These are phyloP conservation scores for Paramormyrops kingsleyae DNA, from an alignment of 2,113 vertebrate species.

Conservation along the genomic window DNA sequence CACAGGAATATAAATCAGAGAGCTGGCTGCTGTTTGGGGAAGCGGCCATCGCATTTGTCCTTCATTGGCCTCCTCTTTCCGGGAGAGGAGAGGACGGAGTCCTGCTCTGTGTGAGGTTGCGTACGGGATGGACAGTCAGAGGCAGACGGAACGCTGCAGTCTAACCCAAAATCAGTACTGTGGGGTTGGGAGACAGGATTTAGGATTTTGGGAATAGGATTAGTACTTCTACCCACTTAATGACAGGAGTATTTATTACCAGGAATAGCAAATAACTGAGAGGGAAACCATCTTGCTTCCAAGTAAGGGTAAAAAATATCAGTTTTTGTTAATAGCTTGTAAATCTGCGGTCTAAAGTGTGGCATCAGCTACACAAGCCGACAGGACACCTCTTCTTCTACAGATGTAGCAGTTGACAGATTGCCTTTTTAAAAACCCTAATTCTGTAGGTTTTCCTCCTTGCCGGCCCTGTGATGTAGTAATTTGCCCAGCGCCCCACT, in stretches of 20 bases:
- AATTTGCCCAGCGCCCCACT: not conserved
- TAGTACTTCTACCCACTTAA: slow-evolving; percentile 26
- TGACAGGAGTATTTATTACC: slow-evolving; percentile 25
- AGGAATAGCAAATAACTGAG: slow-evolving; percentile 23
- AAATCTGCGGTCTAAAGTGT: not conserved
- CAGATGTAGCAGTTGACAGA: not conserved
- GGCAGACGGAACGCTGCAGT: no score
- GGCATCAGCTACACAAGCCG: not conserved
- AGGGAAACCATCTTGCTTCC: not conserved
- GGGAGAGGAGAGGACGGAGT: not conserved
- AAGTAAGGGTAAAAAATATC: slow-evolving; percentile 19
- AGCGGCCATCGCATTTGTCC: not conserved
- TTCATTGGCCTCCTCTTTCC: not conserved
- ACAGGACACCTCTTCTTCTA: not conserved
- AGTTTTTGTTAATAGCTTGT: not conserved
- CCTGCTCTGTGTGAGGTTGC: not conserved
- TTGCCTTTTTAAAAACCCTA: not conserved
- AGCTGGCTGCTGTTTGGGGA: not conserved
- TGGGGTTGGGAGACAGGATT: not conserved
- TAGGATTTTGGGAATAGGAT: not conserved
- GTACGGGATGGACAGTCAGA: not conserved
- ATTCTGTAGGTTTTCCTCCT: slow-evolving; percentile 8
- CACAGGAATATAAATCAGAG: slow-evolving; percentile 14
- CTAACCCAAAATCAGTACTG: not conserved
- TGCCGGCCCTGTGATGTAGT: slow-evolving; percentile 38